Conservation (phyloP, 2,888 invertebrate genomes). For the Tachina fera region DNA sequence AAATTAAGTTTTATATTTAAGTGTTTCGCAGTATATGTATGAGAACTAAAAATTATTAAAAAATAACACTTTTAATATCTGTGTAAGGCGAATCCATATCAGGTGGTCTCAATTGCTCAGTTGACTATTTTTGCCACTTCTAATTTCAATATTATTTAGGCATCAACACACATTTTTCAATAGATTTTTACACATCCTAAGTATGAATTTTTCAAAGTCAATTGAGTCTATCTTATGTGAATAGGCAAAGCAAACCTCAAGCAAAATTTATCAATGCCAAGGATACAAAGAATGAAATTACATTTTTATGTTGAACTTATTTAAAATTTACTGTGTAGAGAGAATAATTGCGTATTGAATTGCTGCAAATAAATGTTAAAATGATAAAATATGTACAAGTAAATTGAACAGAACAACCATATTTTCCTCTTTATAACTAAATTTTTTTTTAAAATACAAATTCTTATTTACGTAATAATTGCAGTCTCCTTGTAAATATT, state of each 20-base stretch:
- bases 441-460: slow-evolving; percentile 21
- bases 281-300: not conserved
- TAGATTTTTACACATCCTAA: too few relatives aligned
- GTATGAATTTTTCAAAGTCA: too few relatives aligned
- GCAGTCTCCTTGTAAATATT: slow-evolving; percentile 61
- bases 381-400: not conserved
- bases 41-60: too few relatives aligned
- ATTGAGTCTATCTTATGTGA: too few relatives aligned
- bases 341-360: not conserved
- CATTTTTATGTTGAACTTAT: not conserved
- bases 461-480: slow-evolving; percentile 49
- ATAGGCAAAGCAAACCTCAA: not conserved
- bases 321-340: not conserved
- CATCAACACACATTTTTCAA: too few relatives aligned
- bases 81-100: too few relatives aligned
- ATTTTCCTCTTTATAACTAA: not conserved
- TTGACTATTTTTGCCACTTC: too few relatives aligned
- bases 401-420: slow-evolving; percentile 40
- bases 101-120: too few relatives aligned
- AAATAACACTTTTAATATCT: too few relatives aligned
- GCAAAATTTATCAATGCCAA: not conserved
- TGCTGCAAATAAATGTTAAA: slow-evolving; percentile 3
- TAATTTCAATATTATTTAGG: too few relatives aligned
- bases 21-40: too few relatives aligned
- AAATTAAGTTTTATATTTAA: too few relatives aligned